A percentile compares a stretch with the other conserved stretches of the same genome.
Conservation (phyloP, 2,797 vertebrate species). For the Alauda arvensis region DNA sequence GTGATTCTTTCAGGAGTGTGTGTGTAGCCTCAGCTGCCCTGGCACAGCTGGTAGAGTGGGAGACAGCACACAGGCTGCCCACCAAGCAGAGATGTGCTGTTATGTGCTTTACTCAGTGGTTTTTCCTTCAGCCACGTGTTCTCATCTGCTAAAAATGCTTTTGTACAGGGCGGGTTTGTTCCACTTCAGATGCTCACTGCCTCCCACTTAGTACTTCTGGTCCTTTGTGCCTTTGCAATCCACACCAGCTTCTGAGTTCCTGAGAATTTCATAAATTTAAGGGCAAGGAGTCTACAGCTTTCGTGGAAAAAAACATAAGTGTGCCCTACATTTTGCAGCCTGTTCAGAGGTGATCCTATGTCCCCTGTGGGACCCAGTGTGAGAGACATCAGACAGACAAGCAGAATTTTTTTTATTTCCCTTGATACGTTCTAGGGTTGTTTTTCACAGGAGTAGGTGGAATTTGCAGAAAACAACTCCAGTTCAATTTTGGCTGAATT, state of each 20-base stretch:
- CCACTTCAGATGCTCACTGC: background rate
- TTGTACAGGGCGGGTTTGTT: background rate
- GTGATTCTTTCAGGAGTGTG: background rate
- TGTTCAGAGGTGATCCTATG: background rate
- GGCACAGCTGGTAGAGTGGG: background rate
- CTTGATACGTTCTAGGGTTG: background rate
- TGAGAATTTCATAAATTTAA: background rate
- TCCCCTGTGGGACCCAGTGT: background rate
- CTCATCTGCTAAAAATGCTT: background rate
- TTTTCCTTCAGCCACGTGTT: background rate
- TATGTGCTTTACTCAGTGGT: background rate
- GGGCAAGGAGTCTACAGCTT: background rate
- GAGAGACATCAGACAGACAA: background rate
- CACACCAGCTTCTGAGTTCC: background rate
- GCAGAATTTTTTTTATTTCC: accelerated
- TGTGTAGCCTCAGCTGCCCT: background rate
- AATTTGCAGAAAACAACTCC: background rate
- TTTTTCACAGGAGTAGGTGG: background rate
- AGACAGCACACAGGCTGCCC: background rate
- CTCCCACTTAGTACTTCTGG: background rate
- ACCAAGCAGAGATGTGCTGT: background rate
- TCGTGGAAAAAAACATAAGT: background rate
- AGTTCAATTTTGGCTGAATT: background rate
- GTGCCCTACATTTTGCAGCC: background rate
- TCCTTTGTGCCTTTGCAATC: background rate